Conservation (phyloP, 2,888 invertebrate genomes). For the Heterodera filipjevi region DNA sequence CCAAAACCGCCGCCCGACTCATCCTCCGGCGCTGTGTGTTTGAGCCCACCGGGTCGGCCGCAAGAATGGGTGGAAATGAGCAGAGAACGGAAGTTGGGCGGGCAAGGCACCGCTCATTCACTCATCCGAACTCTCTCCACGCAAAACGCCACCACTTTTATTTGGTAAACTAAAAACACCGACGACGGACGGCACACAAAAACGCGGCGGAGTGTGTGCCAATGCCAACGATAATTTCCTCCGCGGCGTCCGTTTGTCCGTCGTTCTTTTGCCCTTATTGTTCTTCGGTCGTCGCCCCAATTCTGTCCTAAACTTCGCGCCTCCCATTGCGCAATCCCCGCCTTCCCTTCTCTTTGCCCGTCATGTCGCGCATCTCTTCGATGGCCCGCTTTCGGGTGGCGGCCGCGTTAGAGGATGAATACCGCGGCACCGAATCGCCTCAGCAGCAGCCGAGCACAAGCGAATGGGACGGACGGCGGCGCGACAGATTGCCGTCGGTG, state of each 20-base stretch:
- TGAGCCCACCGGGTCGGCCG: not conserved
- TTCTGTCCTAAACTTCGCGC: not conserved
- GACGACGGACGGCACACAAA: not conserved
- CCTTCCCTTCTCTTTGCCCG: not conserved
- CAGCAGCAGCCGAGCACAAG: conserved; percentile 12
- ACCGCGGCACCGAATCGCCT: conserved; percentile 25
- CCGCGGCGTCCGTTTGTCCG: not conserved
- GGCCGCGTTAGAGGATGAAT: conserved; percentile 46
- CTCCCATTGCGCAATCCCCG: not conserved
- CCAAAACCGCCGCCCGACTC: not conserved
- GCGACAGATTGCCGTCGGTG: conserved; percentile 21
- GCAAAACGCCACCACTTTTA: not conserved
- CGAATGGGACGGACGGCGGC: conserved; percentile 2
- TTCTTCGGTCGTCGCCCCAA: not conserved
- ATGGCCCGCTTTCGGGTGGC: conserved; percentile 55
- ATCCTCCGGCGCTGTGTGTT: not conserved
- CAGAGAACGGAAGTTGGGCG: not conserved
- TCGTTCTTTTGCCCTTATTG: not conserved
- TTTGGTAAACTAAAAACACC: not conserved
- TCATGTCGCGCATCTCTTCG: conserved; percentile 63
- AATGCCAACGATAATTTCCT: not conserved
- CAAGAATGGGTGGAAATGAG: not conserved
- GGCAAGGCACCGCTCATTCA: not conserved
- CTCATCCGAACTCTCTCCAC: not conserved
- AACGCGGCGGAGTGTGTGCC: not conserved